Percentiles rank a stretch among this genome's conserved stretches.
Evolutionary conservation across 2,797 vertebrate species (phyloP).

Genomic region (Xyrichtys novacula): DNA sequence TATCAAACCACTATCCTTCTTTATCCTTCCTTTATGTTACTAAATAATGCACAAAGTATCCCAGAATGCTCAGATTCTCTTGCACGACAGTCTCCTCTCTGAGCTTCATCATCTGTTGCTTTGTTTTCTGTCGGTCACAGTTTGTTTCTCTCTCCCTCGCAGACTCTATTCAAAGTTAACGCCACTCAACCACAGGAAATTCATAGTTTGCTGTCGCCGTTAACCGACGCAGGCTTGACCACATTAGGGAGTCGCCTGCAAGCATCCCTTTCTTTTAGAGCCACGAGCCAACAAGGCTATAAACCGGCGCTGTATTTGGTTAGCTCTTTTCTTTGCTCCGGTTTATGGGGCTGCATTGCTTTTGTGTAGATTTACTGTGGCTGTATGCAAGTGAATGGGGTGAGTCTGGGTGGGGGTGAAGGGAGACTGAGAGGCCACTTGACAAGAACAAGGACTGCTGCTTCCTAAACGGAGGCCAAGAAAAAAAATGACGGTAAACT

Average conservation of each 20-base stretch:
- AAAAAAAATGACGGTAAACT: too few relatives aligned
- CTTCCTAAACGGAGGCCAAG: constrained; percentile 52
- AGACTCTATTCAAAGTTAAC: constrained; percentile 29
- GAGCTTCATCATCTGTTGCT: constrained; percentile 18
- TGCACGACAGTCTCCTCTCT: constrained; percentile 10
- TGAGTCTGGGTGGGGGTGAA: not conserved
- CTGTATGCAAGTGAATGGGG: constrained; percentile 48
- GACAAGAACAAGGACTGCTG: constrained; percentile 61
- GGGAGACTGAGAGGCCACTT: constrained; percentile 57
- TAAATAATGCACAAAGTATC: constrained; percentile 4
- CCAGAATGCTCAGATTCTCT: not conserved
- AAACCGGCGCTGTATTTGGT: constrained; percentile 65
- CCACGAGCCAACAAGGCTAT: constrained; percentile 49
- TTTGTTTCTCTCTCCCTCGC: constrained; percentile 11
- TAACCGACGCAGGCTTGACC: constrained; percentile 49
- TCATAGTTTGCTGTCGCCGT: constrained; percentile 57
- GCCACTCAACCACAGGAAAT: constrained; percentile 48
- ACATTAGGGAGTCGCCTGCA: constrained; percentile 61
- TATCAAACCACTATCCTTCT: not conserved
- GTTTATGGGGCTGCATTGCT: constrained; percentile 58
- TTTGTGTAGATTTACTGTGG: constrained; percentile 68
- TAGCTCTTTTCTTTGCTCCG: constrained; percentile 51
- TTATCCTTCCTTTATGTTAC: not conserved
- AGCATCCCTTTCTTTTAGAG: constrained; percentile 56
- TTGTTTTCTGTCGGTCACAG: constrained; percentile 43